A percentile compares a stretch with the other conserved stretches of the same genome.
Evolutionary conservation across 2,888 invertebrate species (phyloP).

Genomic region (Stegana nigrithorax): DNA sequence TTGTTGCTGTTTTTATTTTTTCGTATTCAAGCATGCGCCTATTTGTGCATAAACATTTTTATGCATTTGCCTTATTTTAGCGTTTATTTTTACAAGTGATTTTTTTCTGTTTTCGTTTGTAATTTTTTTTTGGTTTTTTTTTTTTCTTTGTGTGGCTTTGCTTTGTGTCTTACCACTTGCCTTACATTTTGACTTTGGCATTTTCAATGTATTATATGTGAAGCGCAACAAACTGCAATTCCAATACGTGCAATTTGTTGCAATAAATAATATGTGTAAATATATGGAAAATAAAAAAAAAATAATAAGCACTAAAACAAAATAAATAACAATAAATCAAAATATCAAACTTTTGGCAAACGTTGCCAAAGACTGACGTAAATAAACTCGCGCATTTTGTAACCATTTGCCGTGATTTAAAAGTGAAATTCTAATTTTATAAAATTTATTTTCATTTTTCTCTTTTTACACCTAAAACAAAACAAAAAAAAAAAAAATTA

Average conservation of each 20-base stretch:
- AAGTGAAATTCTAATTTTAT: too few species aligned
- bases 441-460: too few species aligned
- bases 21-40: too few species aligned
- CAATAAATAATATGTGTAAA: neutral
- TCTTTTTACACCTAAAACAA: slow-evolving; percentile 30
- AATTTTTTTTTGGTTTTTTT: neutral
- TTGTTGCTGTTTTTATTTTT: slow-evolving; percentile 7
- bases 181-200: slow-evolving; percentile 15
- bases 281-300: neutral
- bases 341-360: slow-evolving; percentile 8
- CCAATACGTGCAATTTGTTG: neutral
- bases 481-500: too few species aligned
- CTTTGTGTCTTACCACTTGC: slow-evolving; percentile 31
- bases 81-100: slow-evolving; percentile 19
- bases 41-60: slow-evolving; percentile 8
- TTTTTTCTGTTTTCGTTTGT: slow-evolving; percentile 13
- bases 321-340: neutral
- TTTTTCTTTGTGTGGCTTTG: slow-evolving; percentile 27
- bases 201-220: too few species aligned
- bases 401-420: too few species aligned
- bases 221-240: neutral
- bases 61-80: slow-evolving; percentile 29
- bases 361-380: slow-evolving; percentile 17
- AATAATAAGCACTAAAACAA: neutral
- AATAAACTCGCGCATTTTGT: slow-evolving; percentile 18